phyloP scores from a whole-genome alignment of 2,888 invertebrate genomes.

The Phalera bucephala region DNA sequence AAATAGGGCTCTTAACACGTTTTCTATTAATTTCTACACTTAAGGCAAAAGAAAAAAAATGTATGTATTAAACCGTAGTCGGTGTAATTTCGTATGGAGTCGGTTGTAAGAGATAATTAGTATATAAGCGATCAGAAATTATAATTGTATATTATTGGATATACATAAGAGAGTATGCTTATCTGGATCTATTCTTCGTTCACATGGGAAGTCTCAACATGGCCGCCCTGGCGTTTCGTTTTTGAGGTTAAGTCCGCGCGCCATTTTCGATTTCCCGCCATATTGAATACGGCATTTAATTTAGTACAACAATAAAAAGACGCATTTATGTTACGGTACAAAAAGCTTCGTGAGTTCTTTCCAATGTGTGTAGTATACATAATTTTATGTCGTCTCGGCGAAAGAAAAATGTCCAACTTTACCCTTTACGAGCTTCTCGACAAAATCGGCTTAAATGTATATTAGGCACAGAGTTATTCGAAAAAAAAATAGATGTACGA shows the following conservation, averaged over 20 bases:
- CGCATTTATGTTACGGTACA: slow-evolving; percentile 53
- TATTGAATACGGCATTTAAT: slow-evolving; percentile 19
- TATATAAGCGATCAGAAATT: slow-evolving; percentile 57
- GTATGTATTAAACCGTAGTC: slow-evolving; percentile 73
- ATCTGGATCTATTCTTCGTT: slow-evolving; percentile 30
- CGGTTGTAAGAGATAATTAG: slow-evolving; percentile 55
- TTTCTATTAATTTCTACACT: slow-evolving; percentile 56
- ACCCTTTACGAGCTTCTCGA: slow-evolving; percentile 75
- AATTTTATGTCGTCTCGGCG: slow-evolving; percentile 40
- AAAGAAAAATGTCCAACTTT: slow-evolving; percentile 56
- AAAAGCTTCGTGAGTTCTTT: slow-evolving; percentile 34
- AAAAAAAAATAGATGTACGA: slow-evolving; percentile 67
- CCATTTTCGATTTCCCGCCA: slow-evolving; percentile 32
- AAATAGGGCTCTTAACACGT: slow-evolving; percentile 45
- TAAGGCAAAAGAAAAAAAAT: slow-evolving; percentile 49
- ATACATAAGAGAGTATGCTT: slow-evolving; percentile 48
- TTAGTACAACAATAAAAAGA: slow-evolving; percentile 42
- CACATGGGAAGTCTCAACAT: slow-evolving; percentile 7
- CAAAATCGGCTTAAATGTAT: slow-evolving; percentile 77
- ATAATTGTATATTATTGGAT: slow-evolving; percentile 66
- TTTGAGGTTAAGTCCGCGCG: slow-evolving; percentile 13
- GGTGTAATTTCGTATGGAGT: slow-evolving; percentile 74
- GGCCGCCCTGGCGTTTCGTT: slow-evolving; percentile 2
- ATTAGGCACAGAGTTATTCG: slow-evolving; percentile 79
- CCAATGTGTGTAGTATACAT: slow-evolving; percentile 30